Evolutionary conservation across 2,113 vertebrate genomes (phyloP), one percentile per base, ranked within the genome.

Genomic region (Anoplopoma fimbria): DNA sequence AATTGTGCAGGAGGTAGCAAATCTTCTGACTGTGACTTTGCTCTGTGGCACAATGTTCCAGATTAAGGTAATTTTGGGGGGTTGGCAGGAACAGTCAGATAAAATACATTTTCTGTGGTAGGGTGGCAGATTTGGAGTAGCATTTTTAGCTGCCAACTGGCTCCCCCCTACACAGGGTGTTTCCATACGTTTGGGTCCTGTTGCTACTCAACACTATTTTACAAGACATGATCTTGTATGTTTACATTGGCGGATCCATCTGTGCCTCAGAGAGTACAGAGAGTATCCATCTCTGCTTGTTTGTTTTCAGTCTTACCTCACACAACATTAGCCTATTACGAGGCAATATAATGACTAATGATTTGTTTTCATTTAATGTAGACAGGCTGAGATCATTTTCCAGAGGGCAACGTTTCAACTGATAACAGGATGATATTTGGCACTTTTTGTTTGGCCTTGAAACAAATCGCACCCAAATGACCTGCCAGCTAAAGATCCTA

Each of bases 221-320:
- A 73, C 61, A 53, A 31, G 55, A 69, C 23, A 45, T 79, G 38
- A 42, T 70, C n/a, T 57, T 69, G 38, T 67, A 45, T 4, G 42
- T 71, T 19, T 53, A 71, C 36, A 57, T 27, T 29, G 51, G 38
- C 60, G 33, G 55, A 68, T 64, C 13, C 51, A 58, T 79, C 42
- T 77, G 34, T 51, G 75, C 36, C 15, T 58, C 72, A 68, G 69
- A 58, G 40, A 58, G 8, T 29, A 63, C 72, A 68, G 69, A 58
- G 40, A 58, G 8, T 29, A 63, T 71, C 53, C 79, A 57, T 38
- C 67, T 27, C 31, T 57, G 60, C 57, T 45, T 87, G 81, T 89
- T 92, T 90, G 77, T 87, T 90, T 89, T 81, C 38, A 87, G 73
- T 68, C 13, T 82, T 70, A 64, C 40, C 36, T 79, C 60, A 72